These are phyloP conservation scores for Cepphus grylle DNA, from an alignment of 2,113 vertebrate genomes.

Conservation along the genomic window DNA sequence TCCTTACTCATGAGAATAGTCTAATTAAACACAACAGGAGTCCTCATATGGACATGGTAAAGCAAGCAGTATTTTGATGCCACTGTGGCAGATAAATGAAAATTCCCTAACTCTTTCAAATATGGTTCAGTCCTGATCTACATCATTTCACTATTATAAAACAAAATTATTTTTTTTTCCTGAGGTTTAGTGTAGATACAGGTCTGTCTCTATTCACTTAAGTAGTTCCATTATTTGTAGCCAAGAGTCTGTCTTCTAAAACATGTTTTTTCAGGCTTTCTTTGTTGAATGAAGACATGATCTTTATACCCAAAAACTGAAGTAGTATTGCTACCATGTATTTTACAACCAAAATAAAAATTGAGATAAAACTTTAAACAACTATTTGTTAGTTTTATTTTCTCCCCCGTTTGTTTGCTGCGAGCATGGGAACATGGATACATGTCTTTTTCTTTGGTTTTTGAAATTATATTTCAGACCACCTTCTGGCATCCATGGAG, in stretches of 20 bases:
- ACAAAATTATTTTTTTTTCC: not conserved
- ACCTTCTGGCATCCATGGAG: not conserved
- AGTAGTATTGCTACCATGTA: not conserved
- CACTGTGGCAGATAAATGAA: not conserved
- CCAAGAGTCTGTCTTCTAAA: not conserved
- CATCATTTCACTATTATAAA: not conserved
- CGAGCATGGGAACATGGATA: not conserved
- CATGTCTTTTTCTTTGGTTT: not conserved
- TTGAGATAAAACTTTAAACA: not conserved
- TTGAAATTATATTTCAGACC: not conserved
- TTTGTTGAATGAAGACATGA: not conserved
- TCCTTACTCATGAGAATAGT: conserved; percentile 42
- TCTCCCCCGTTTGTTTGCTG: not conserved
- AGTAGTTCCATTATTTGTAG: not conserved
- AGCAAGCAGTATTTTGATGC: conserved; percentile 21
- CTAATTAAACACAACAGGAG: conserved; percentile 58
- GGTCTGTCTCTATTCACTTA: not conserved
- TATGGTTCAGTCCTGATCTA: not conserved
- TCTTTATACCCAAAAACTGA: not conserved
- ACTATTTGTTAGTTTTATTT: not conserved
- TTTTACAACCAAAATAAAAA: not conserved
- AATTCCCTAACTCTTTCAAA: not conserved
- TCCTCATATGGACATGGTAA: conserved; percentile 24
- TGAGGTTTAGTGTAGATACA: not conserved
- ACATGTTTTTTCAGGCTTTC: not conserved